Evolutionary conservation across 2,888 invertebrate genomes (phyloP).

Genomic region (Seladonia tumulorum): DNA sequence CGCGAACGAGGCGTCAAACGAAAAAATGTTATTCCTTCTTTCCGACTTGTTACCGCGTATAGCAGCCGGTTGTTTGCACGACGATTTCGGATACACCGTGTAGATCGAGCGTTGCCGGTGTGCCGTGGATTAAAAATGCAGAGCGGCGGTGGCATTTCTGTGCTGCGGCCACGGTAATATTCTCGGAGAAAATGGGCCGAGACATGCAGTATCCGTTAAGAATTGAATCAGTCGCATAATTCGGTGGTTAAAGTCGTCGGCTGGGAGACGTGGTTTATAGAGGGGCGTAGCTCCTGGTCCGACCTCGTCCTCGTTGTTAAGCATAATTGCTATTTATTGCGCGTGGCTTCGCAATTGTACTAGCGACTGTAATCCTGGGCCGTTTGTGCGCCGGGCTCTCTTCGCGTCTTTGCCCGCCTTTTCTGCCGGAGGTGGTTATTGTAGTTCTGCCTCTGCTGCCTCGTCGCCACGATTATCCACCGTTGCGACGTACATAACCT

Average conservation of each 20-base stretch:
- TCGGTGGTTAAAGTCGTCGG: constrained; percentile 49
- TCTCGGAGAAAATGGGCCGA: neutral
- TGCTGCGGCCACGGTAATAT: neutral
- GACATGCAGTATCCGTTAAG: constrained; percentile 4
- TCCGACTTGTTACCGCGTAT: too few species aligned
- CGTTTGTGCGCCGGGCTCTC: constrained; percentile 58
- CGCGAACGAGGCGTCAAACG: too few species aligned
- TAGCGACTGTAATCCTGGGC: constrained; percentile 51
- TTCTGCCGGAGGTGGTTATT: constrained; percentile 44
- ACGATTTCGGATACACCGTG: neutral
- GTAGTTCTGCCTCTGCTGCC: constrained; percentile 17
- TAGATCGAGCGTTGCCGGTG: neutral
- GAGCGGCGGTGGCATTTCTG: neutral
- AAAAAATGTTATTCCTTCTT: too few species aligned
- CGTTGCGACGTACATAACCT: constrained; percentile 23
- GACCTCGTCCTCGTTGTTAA: constrained; percentile 60
- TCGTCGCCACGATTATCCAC: constrained; percentile 22
- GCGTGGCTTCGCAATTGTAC: constrained; percentile 56
- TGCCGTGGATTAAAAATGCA: neutral
- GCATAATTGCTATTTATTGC: constrained; percentile 78
- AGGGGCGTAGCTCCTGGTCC: constrained; percentile 13
- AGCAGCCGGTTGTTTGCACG: neutral
- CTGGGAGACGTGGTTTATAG: constrained; percentile 45
- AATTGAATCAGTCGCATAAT: constrained; percentile 57
- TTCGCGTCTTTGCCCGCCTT: constrained; percentile 52